Base-by-base conservation (phyloP, 2,113 vertebrate species). In the Oreocharis arfaki region DNA sequence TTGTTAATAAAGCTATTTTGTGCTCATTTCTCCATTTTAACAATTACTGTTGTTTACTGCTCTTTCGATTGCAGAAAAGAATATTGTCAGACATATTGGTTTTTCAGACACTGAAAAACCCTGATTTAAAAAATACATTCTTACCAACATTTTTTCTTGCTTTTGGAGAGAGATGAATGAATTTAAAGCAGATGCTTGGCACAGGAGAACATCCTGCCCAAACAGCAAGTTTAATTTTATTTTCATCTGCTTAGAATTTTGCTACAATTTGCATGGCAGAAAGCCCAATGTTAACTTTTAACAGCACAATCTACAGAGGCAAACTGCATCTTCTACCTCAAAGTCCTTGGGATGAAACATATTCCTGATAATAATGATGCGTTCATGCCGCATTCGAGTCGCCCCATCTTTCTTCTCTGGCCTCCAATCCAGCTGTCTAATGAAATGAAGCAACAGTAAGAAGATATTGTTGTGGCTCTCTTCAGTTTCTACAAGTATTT, bases 261-360 rank as follows among this genome's bases (percentile, higher is more conserved):
- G 55, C 32, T 82, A 47, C 33, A 52, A n/a, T 68, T 49, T 41
- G 41, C 13, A 37, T 0, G 5, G 30, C 42, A 80, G 13, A 8
- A 87, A 83, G 35, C 44, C 46, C 26, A 37, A 26, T 0, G 1
- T 50, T 46, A 69, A n/a, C 4, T 35, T 47, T 2, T 13, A 89
- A 64, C 7, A 91, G 13, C 78, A 42, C 44, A 23, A 63, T 11
- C n/a, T 57, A 46, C 11, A 46, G 32, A 4, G 30, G 37, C 28
- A 85, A 93, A 88, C 10, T 44, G 42, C 44, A 21, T 27, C 37
- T 60, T 64, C 80, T 96, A 99, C 99, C 98, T 99, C 99, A 98
- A 99, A 99, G 96, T 99, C 99, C 73, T 96, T 98, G 56, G 99
- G 99, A 91, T 99, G 99, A 94, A 99, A 99, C 99, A 99, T 99